These are phyloP conservation scores for Caenorhabditis briggsae DNA, from an alignment of 1,140 invertebrate genomes.

Conservation along the genomic window DNA sequence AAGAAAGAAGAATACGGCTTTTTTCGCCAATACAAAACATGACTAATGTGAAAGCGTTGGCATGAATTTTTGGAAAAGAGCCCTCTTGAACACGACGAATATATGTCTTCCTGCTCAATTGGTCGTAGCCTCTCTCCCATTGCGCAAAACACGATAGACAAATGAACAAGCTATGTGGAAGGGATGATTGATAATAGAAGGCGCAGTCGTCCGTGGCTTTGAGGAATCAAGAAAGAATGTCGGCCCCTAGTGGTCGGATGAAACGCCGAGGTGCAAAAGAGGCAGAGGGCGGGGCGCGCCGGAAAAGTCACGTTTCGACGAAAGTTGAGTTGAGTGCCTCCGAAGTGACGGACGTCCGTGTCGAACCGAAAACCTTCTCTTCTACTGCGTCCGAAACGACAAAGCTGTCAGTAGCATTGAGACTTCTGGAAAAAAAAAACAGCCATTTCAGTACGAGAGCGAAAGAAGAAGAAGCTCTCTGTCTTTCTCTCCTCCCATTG, in stretches of 20 bases:
- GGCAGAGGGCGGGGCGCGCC: slow-evolving; percentile 35
- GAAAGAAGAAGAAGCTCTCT: background rate
- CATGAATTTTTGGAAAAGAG: background rate
- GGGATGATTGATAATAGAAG: slow-evolving; percentile 47
- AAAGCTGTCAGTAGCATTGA: slow-evolving; percentile 3
- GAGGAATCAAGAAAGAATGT: slow-evolving; percentile 21
- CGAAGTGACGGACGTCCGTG: slow-evolving; percentile 52
- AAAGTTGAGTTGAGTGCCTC: slow-evolving; percentile 54
- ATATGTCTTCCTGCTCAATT: background rate
- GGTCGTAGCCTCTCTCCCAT: background rate
- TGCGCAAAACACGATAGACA: background rate
- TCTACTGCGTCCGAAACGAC: background rate
- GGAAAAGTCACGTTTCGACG: slow-evolving; percentile 53
- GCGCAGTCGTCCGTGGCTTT: background rate
- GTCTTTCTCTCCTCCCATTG: background rate
- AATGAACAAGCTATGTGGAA: background rate
- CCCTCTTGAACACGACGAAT: slow-evolving; percentile 17
- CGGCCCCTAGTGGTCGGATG: background rate
- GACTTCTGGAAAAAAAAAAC: slow-evolving; percentile 7
- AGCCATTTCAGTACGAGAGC: background rate
- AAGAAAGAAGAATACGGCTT: slow-evolving; percentile 13
- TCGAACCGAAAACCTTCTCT: background rate
- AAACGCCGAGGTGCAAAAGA: slow-evolving; percentile 32
- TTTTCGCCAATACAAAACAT: slow-evolving; percentile 24
- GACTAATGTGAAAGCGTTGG: slow-evolving; percentile 32